These are phyloP conservation scores for Parazoanthus atlanticus DNA, from an alignment of 92 coral and sea anemone species.

Conservation along the genomic window DNA sequence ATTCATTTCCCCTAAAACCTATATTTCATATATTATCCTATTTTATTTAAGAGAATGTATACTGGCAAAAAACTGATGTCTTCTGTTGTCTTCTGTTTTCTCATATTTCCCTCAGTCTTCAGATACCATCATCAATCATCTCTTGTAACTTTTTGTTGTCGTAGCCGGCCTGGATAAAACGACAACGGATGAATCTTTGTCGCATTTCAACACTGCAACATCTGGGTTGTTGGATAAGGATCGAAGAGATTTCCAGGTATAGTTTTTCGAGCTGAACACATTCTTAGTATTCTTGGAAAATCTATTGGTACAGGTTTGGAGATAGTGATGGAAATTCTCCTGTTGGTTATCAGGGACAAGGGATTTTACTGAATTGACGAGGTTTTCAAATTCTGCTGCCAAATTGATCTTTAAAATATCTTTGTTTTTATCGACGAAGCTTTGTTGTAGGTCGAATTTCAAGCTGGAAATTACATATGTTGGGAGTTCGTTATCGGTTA, in stretches of 20 bases:
- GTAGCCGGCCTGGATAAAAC: neutral
- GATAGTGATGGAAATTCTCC: conserved; percentile 44
- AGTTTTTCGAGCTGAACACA: conserved; percentile 27
- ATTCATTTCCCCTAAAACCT: too few species aligned
- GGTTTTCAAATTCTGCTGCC: conserved; percentile 54
- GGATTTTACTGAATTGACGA: conserved; percentile 24
- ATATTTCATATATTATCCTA: too few species aligned
- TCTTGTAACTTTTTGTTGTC: conserved; percentile 30
- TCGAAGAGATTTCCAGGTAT: conserved; percentile 29
- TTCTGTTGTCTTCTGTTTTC: conserved; percentile 41
- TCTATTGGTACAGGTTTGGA: conserved; percentile 38
- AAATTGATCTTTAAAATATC: too few species aligned
- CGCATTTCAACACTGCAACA: neutral
- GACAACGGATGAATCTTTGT: conserved; percentile 14
- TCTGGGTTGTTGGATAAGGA: neutral
- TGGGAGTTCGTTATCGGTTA: conserved; percentile 25
- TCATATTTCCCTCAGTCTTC: conserved; percentile 37
- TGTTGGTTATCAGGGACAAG: conserved; percentile 29
- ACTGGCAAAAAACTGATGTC: too few species aligned
- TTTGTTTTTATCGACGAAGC: too few species aligned
- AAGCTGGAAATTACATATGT: conserved; percentile 34
- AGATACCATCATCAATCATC: conserved; percentile 42
- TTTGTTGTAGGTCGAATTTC: conserved; percentile 43
- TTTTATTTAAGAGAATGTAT: too few species aligned
- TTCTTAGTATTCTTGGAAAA: conserved; percentile 36